Evolutionary conservation across 2,888 invertebrate genomes (phyloP).

Genomic region (Acanthosepion pharaonis): DNA sequence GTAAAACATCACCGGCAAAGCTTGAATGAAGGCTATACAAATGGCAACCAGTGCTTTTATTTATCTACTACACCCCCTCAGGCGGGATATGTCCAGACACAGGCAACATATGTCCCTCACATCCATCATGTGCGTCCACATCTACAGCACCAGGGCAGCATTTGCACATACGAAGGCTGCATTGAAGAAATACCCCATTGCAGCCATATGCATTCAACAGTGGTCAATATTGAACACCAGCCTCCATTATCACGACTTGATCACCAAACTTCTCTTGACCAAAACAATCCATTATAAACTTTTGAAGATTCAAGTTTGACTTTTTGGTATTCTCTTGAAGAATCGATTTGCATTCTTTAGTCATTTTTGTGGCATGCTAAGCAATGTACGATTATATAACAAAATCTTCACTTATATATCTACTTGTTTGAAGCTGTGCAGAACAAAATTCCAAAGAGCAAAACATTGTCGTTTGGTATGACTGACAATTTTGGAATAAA

Average conservation of each 20-base stretch:
- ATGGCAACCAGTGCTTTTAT: conserved; percentile 39
- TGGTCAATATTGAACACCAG: conserved; percentile 23
- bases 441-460: no score
- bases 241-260: not conserved
- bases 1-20: conserved; percentile 49
- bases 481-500: no score
- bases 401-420: not conserved
- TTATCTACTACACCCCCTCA: not conserved
- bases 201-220: not conserved
- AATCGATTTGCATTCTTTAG: not conserved
- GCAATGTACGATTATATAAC: not conserved
- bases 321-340: not conserved
- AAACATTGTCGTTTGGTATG: no score
- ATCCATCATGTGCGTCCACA: not conserved
- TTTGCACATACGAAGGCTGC: not conserved
- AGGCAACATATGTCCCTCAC: not conserved
- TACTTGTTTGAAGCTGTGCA: no score
- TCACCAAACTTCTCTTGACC: not conserved
- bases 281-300: not conserved
- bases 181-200: not conserved
- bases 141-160: not conserved
- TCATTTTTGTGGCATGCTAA: not conserved
- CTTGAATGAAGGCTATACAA: not conserved
- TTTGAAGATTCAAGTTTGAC: not conserved
- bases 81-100: not conserved